A percentile compares a stretch with the other conserved stretches of the same genome.
Conservation (phyloP, 2,797 vertebrate genomes). For the Sternotherus odoratus region DNA sequence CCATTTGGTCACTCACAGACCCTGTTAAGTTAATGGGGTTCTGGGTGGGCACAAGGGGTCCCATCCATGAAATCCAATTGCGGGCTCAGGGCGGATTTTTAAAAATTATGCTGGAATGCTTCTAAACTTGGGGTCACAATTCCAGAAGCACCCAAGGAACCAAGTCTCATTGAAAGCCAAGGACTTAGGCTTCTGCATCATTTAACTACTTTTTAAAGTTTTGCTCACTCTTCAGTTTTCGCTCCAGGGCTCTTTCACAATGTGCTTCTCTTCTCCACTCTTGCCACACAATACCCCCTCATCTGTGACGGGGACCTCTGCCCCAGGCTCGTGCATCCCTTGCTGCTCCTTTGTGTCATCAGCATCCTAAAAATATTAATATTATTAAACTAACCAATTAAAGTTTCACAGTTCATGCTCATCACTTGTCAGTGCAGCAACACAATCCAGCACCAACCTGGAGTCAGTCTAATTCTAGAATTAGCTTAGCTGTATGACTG, state of each 20-base stretch:
- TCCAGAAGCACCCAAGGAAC: neutral
- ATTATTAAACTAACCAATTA: neutral
- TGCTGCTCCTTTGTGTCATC: neutral
- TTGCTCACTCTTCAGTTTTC: neutral
- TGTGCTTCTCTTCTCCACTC: fast-evolving
- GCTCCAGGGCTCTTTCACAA: neutral
- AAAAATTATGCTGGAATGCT: neutral
- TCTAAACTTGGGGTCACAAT: neutral
- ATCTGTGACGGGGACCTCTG: fast-evolving
- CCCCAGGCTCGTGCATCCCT: neutral
- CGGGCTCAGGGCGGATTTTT: too few species aligned
- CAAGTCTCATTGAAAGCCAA: neutral
- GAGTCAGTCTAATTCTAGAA: neutral
- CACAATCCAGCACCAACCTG: neutral
- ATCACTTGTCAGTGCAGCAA: neutral
- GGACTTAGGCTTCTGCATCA: neutral
- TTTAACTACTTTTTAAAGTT: neutral
- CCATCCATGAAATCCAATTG: neutral
- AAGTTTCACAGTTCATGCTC: neutral
- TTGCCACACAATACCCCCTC: neutral
- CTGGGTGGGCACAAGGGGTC: neutral
- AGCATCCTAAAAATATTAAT: fast-evolving
- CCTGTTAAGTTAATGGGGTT: neutral
- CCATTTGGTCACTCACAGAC: neutral
- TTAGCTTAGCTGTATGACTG: neutral